Evolutionary conservation across 2,888 invertebrate genomes (phyloP), one percentile per base, ranked within the genome.

Genomic region (Chorisops tibialis): DNA sequence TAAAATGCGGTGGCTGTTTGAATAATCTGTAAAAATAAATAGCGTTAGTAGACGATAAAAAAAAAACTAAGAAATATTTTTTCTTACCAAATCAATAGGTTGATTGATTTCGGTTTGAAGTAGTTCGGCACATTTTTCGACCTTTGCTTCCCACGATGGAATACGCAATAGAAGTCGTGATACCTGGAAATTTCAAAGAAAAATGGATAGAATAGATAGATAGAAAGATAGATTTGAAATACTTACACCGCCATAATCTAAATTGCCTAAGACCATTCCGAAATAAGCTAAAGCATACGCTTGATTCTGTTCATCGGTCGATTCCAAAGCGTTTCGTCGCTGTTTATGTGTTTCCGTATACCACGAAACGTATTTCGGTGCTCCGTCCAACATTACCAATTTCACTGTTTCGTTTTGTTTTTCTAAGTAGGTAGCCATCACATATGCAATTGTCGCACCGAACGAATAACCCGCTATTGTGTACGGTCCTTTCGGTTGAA

Each of bases 401-500:
- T 73, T 71, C 5, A 72, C 71, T 6, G 68, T 63, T 66, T 79
- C 77, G 12, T 75, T 75, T 43, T 79, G 79, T 67, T 81, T 79
- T 74, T 94, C 91, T 59, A 97, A 80, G 74, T 91, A 89, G 35
- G 89, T 79, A 22, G 92, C 92, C 87, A 98, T 96, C 81, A 97
- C 97, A 76, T 95, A 93, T 16, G 95, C 96, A 37, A 98, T 89
- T 69, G 90, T 87, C 43, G 94, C 93, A 65, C 99, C 98, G 78
- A 93, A 97, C 0, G 97, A 98, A 80, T 99, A 98, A 2, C 97
- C 98, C 47, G 91, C 86, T 67, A 99, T 80, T 54, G 87, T 85
- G 81, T 93, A 96, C 3, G 96, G 95, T 65, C 94, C 92, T 63
- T 81, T 78, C 7, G 87, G 84, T 79, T 94, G 93, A 49, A 89